Evolutionary conservation across 1,140 invertebrate species (phyloP), one percentile per base, ranked within the genome.

Genomic region (Pristionchus pacificus): DNA sequence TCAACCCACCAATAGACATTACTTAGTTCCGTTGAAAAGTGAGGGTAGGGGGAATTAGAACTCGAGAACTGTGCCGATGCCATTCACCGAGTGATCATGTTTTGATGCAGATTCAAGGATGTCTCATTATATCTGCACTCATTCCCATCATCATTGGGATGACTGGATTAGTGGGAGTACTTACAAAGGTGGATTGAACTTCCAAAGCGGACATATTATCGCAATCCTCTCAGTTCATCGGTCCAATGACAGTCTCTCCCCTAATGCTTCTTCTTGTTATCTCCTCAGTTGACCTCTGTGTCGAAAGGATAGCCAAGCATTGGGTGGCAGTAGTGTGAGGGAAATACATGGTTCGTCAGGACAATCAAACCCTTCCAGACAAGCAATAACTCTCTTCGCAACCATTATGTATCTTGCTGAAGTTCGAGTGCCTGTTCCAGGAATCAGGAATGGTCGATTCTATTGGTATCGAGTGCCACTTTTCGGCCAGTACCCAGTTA

Each of bases 401-500:
- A 82, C 80, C 10, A 75, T 83, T 33, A 65, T 82, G 1, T 82
- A 82, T 66, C 59, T 82, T 3, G 77, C 79, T 15, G 70, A 77
- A 15, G 30, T 83, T 2, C 65, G 67, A 38, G 70, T 82, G 2
- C 81, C 81, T 19, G 15, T 82, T 31, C 80, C 80, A n/a, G 75
- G 77, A 49, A 38, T 68, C 10, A 74, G 68, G 55, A 70, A 83
- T 33, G 74, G 80, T 2, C 75, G 72, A 69, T 78, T 82, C 49
- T 68, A 75, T 19, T 73, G 68, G 66, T 70, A 70, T 65, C 68
- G 71, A 59, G 69, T 15, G 68, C 79, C 67, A 28, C 14, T 82
- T 3, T 83, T 83, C 61, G 81, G 81, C n/a, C 80, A 82, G 49
- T 82, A 81, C 68, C 80, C 80, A n/a, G 79, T 80, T 49, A 65